Percentiles rank a stretch among this genome's conserved stretches.
Conservation (phyloP, 30 jellyfish, hydroid and myxozoan genomes). For the Clytia hemisphaerica region DNA sequence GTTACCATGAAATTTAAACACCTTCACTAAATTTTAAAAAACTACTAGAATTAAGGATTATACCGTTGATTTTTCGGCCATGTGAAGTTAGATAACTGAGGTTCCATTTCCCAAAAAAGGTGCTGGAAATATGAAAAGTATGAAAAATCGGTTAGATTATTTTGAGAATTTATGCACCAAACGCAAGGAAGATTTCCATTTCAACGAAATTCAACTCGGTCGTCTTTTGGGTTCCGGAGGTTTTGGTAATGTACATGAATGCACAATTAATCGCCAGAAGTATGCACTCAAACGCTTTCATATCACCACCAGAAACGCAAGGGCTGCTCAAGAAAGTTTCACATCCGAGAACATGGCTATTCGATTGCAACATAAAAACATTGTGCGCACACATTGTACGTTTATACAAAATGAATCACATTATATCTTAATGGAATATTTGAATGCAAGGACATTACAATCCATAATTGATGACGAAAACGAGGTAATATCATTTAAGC, state of each 20-base stretch:
- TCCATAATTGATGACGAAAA: constrained; percentile 49
- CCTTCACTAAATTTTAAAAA: too few species aligned
- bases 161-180: too few species aligned
- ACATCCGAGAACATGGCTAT: constrained; percentile 48
- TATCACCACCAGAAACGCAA: constrained; percentile 38
- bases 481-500: constrained; percentile 30
- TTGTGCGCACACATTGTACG: constrained; percentile 45
- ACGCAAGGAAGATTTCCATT: too few species aligned
- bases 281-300: constrained; percentile 70
- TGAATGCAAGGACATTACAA: constrained; percentile 64
- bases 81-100: too few species aligned
- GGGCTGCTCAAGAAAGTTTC: constrained; percentile 71
- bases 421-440: constrained; percentile 67
- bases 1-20: too few species aligned
- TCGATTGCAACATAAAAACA: constrained; percentile 61
- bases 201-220: constrained; percentile 47
- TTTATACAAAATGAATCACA: constrained; percentile 52
- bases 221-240: constrained; percentile 78
- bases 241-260: constrained; percentile 62
- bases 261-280: constrained; percentile 13
- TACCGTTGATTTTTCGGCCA: too few species aligned
- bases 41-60: too few species aligned
- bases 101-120: too few species aligned
- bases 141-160: too few species aligned
- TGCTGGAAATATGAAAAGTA: too few species aligned